phyloP scores from a whole-genome alignment of 2,888 invertebrate genomes.

The Deilephila porcellus region DNA sequence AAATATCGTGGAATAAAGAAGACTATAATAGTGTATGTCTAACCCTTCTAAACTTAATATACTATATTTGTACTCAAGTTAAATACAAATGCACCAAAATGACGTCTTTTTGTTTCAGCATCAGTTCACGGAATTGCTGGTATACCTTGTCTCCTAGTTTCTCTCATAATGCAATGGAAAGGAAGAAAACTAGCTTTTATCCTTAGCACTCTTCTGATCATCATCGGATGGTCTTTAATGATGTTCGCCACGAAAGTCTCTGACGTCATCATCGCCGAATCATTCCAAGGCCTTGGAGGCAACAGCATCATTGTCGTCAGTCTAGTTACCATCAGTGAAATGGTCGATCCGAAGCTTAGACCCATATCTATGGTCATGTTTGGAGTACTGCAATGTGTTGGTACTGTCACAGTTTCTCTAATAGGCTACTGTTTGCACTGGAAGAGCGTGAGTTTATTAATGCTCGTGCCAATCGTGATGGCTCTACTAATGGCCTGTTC shows the following conservation, averaged over 20 bases:
- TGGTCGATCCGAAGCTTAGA: slow-evolving; percentile 42
- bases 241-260: slow-evolving; percentile 1
- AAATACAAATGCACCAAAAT: no score
- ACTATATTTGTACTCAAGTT: no score
- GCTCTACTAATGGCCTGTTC: slow-evolving; percentile 34
- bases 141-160: slow-evolving; percentile 29
- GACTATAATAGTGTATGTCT: no score
- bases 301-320: slow-evolving; percentile 29
- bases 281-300: slow-evolving; percentile 29
- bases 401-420: slow-evolving; percentile 1
- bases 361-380: slow-evolving; percentile 32
- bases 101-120: slow-evolving; percentile 27
- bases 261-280: slow-evolving; percentile 28
- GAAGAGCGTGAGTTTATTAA: slow-evolving; percentile 24
- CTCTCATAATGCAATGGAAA: slow-evolving; percentile 30
- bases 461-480: slow-evolving; percentile 28
- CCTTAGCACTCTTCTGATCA: slow-evolving; percentile 15
- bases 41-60: no score
- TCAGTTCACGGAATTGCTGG: slow-evolving; percentile 31
- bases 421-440: slow-evolving; percentile 27
- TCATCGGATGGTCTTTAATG: slow-evolving; percentile 29
- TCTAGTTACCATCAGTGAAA: slow-evolving; percentile 36
- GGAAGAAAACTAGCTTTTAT: slow-evolving; percentile 32
- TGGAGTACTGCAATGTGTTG: slow-evolving; percentile 14
- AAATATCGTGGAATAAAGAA: no score